phyloP scores from a whole-genome alignment of 1,140 invertebrate species.

The Leptopilina clavipes region DNA sequence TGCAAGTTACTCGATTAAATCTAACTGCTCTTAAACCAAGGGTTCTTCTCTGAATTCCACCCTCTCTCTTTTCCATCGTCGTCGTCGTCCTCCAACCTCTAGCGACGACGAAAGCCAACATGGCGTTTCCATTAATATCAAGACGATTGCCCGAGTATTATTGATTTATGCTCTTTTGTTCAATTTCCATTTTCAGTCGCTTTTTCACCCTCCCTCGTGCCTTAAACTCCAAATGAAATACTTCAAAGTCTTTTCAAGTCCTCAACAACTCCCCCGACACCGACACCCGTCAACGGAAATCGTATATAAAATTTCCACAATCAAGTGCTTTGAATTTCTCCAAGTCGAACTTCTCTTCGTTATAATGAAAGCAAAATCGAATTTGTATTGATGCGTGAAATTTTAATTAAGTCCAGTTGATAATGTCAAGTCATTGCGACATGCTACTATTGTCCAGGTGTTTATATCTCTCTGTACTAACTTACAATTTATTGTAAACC shows the following conservation, averaged over 20 bases:
- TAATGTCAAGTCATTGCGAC: no score
- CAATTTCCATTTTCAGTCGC: neutral
- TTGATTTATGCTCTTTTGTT: constrained; percentile 16
- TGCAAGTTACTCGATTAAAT: constrained; percentile 40
- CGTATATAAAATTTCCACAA: no score
- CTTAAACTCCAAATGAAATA: constrained; percentile 1
- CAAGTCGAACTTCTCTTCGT: no score
- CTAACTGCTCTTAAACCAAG: constrained; percentile 32
- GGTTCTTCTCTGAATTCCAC: constrained; percentile 4
- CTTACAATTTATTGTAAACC: no score
- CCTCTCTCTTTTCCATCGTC: neutral
- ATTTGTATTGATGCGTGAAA: no score
- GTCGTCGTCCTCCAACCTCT: neutral
- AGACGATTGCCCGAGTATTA: constrained; percentile 10
- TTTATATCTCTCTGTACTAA: no score
- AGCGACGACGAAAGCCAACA: constrained; percentile 11
- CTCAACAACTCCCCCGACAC: neutral
- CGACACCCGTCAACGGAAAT: no score
- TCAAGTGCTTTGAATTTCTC: no score
- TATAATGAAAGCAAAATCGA: no score
- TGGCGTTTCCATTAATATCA: constrained; percentile 19
- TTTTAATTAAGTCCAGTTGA: no score
- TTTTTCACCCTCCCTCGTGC: neutral
- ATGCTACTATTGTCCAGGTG: no score
- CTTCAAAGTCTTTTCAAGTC: constrained; percentile 18